A percentile compares a stretch with the other conserved stretches of the same genome.
Conservation (phyloP, 2,888 invertebrate species). For the Dioctria linearis region DNA sequence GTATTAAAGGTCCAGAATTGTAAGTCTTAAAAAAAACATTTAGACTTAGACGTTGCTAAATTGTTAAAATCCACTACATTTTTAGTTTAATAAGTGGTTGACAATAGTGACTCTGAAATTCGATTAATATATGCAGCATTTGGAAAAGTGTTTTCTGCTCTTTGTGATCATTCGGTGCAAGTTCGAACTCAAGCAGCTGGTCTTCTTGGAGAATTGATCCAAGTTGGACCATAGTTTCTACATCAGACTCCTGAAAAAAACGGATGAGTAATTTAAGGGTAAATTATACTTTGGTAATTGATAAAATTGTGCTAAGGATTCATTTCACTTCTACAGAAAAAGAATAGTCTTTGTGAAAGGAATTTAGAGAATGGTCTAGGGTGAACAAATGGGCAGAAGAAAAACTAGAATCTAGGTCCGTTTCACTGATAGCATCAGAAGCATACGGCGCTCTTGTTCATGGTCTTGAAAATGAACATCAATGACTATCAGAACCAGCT, state of each 20-base stretch:
- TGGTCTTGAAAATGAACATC: conserved; percentile 98
- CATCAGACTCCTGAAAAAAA: conserved; percentile 98
- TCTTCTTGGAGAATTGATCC: conserved; percentile 87
- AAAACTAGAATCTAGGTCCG: conserved; percentile 80
- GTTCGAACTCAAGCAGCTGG: conserved; percentile 89
- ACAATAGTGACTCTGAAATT: conserved; percentile 86
- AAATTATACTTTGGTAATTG: conserved; percentile 64
- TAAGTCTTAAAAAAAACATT: conserved; percentile 70
- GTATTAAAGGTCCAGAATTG: conserved; percentile 91
- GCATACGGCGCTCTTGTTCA: conserved; percentile 99
- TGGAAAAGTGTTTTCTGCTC: conserved; percentile 92
- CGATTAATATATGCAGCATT: conserved; percentile 96
- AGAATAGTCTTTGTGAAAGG: conserved; percentile 87
- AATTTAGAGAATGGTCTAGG: conserved; percentile 91
- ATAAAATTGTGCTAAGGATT: too few species aligned
- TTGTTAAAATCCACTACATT: too few species aligned
- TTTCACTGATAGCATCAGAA: conserved; percentile 90
- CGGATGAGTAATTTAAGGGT: conserved; percentile 96
- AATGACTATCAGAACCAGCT: too few species aligned
- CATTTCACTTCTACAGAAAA: conserved; percentile 74
- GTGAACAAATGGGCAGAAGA: conserved; percentile 92
- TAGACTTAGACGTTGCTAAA: conserved; percentile 38
- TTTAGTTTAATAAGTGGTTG: conserved; percentile 78
- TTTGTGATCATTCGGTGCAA: conserved; percentile 92
- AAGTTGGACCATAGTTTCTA: conserved; percentile 90